A percentile compares a stretch with the other conserved stretches of the same genome.
phyloP scores from a whole-genome alignment of 2,113 vertebrate genomes.

The Scatophagus argus region DNA sequence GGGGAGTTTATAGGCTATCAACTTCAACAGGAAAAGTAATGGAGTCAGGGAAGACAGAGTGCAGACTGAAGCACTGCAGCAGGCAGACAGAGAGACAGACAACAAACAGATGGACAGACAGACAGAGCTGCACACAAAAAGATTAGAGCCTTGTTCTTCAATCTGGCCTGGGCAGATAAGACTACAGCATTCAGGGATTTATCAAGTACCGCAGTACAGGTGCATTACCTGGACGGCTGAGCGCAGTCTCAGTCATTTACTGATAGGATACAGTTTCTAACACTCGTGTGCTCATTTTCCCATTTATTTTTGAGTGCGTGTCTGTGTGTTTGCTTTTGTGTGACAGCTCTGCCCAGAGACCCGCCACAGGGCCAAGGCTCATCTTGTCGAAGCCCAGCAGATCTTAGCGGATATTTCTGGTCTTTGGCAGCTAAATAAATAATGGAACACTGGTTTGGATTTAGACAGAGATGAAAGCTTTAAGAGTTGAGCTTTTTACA shows the following conservation, averaged over 20 bases:
- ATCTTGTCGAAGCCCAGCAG: slow-evolving; percentile 55
- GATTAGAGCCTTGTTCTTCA: slow-evolving; percentile 57
- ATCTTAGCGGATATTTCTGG: slow-evolving; percentile 70
- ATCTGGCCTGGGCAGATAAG: slow-evolving; percentile 75
- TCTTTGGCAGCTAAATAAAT: slow-evolving; percentile 74
- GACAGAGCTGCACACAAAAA: slow-evolving; percentile 51
- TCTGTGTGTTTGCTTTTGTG: slow-evolving; percentile 23
- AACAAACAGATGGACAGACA: slow-evolving; percentile 40
- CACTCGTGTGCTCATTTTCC: slow-evolving; percentile 39
- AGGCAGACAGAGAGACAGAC: slow-evolving; percentile 13
- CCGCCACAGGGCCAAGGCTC: slow-evolving; percentile 49
- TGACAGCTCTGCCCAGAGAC: slow-evolving; percentile 47
- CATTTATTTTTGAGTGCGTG: slow-evolving; percentile 17
- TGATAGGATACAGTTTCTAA: slow-evolving; percentile 56
- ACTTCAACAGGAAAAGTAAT: slow-evolving; percentile 48
- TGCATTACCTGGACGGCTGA: slow-evolving; percentile 72
- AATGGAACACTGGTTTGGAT: slow-evolving; percentile 69
- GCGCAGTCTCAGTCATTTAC: slow-evolving; percentile 52
- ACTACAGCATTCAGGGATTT: slow-evolving; percentile 71
- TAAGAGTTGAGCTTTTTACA: slow-evolving; percentile 64
- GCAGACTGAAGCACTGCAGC: slow-evolving; percentile 43
- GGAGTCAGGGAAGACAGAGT: slow-evolving; percentile 34
- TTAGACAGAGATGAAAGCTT: slow-evolving; percentile 69
- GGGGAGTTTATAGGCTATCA: slow-evolving; percentile 61
- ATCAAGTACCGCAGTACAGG: slow-evolving; percentile 68